Evolutionary conservation across 2,888 invertebrate species (phyloP).

Genomic region (Nephrotoma appendiculata): DNA sequence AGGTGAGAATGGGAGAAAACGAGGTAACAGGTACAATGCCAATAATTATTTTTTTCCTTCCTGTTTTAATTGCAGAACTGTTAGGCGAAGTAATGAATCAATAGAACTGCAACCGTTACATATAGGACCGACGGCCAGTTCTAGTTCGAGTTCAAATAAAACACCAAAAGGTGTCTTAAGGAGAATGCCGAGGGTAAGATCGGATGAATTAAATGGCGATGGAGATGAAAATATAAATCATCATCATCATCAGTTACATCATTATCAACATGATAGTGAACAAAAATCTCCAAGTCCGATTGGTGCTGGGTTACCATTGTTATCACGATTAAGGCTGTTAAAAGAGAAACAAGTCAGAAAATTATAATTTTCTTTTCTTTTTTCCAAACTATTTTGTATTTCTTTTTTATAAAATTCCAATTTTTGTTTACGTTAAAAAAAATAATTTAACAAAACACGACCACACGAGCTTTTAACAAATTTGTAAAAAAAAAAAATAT

Average conservation of each 20-base stretch:
- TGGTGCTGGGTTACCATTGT: constrained; percentile 69
- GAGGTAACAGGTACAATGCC: neutral
- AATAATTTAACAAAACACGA: neutral
- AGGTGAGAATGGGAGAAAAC: constrained; percentile 28
- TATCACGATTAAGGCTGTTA: constrained; percentile 61
- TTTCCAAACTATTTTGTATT: neutral
- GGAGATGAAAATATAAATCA: constrained; percentile 23
- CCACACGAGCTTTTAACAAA: neutral
- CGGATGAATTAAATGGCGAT: constrained; percentile 48
- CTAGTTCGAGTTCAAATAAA: constrained; percentile 28
- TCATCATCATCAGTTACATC: neutral
- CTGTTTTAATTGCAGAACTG: constrained; percentile 14
- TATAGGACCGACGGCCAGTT: constrained; percentile 31
- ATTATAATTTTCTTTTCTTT: neutral
- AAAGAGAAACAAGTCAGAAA: constrained; percentile 65
- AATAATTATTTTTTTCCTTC: neutral
- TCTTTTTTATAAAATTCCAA: neutral
- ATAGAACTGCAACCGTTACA: constrained; percentile 52
- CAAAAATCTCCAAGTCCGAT: constrained; percentile 53
- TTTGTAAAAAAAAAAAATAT: neutral
- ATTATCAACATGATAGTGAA: constrained; percentile 33
- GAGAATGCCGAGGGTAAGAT: constrained; percentile 60
- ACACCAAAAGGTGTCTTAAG: constrained; percentile 44
- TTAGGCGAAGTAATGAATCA: constrained; percentile 39
- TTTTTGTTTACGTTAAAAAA: neutral